Percentiles rank a stretch among this genome's conserved stretches.
These are phyloP conservation scores for Periophthalmus magnuspinnatus DNA, from an alignment of 2,797 vertebrate genomes.

Conservation along the genomic window DNA sequence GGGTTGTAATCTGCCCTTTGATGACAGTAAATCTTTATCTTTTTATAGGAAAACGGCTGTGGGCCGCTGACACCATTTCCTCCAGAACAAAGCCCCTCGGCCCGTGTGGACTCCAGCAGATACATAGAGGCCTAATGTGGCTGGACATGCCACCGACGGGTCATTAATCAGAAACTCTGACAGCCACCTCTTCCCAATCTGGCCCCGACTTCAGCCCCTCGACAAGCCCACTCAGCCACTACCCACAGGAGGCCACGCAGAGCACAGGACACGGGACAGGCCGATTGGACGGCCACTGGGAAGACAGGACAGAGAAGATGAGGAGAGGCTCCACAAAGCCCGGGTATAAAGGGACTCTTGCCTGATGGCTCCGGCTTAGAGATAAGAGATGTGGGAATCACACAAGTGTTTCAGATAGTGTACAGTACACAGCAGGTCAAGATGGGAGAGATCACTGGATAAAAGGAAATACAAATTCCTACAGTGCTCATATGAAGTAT, in stretches of 20 bases:
- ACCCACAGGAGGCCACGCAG: constrained; percentile 73
- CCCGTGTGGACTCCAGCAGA: constrained; percentile 92
- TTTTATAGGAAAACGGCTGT: constrained; percentile 98
- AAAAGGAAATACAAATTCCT: background rate
- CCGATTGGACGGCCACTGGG: constrained; percentile 53
- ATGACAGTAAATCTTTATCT: constrained; percentile 99
- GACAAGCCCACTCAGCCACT: constrained; percentile 71
- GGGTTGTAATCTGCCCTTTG: constrained; percentile 99
- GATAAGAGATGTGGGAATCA: constrained; percentile 46
- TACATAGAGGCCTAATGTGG: constrained; percentile 99
- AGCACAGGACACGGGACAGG: constrained; percentile 53
- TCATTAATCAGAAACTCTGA: constrained; percentile 99
- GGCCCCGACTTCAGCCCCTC: constrained; percentile 69
- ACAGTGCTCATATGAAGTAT: background rate
- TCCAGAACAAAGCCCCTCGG: constrained; percentile 98
- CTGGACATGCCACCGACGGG: constrained; percentile 98
- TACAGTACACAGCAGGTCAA: constrained; percentile 15
- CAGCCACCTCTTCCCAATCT: constrained; percentile 89
- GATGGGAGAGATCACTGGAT: background rate
- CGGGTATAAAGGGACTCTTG: constrained; percentile 35
- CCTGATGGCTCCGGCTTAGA: constrained; percentile 33
- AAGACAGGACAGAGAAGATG: constrained; percentile 50
- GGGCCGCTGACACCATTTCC: constrained; percentile 99
- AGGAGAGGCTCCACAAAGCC: constrained; percentile 37
- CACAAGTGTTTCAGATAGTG: constrained; percentile 14